phyloP scores from a whole-genome alignment of 2,113 vertebrate genomes.

The Pedetes capensis region DNA sequence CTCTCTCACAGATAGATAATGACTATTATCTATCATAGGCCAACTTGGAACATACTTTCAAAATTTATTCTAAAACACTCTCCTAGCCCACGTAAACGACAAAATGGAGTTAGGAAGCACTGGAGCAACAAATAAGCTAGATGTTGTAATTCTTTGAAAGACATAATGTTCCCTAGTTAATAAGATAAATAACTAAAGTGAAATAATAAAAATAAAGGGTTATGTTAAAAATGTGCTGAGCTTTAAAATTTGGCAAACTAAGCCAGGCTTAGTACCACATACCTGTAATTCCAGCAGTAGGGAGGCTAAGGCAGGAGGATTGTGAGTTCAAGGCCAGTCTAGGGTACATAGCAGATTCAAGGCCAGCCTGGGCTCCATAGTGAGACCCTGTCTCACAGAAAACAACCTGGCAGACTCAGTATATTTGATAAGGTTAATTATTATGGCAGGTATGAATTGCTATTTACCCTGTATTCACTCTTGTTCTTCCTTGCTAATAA shows the following conservation, averaged over 20 bases:
- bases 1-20: neutral
- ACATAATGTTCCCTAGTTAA: neutral
- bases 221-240: slow-evolving; percentile 4
- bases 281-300: too few species aligned
- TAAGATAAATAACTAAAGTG: neutral
- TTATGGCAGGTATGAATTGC: neutral
- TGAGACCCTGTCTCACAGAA: too few species aligned
- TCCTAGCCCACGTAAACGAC: neutral
- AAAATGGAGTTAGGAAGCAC: neutral
- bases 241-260: neutral
- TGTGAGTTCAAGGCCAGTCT: too few species aligned
- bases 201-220: slow-evolving; percentile 9
- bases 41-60: neutral
- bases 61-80: slow-evolving; percentile 12
- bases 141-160: neutral
- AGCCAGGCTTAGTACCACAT: too few species aligned
- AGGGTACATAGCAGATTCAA: too few species aligned
- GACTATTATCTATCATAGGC: neutral
- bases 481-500: neutral
- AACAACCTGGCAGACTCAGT: neutral
- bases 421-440: neutral
- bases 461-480: neutral
- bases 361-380: too few species aligned
- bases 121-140: neutral
- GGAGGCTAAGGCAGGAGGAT: too few species aligned